Evolutionary conservation across 2,888 invertebrate species (phyloP).

Genomic region (Clitarchus hookeri): DNA sequence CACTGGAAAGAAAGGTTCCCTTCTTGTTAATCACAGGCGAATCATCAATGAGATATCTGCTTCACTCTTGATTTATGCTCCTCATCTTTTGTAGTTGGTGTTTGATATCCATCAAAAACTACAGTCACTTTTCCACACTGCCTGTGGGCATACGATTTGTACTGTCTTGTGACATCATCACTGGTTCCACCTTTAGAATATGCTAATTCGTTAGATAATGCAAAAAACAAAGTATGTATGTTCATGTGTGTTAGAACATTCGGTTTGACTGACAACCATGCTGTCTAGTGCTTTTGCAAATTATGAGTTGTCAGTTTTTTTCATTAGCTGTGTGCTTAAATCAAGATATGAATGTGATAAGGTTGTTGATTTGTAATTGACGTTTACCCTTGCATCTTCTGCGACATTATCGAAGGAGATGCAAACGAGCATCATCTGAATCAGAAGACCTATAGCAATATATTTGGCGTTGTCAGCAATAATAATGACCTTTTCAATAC

Average conservation of each 20-base stretch:
- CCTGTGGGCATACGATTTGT: constrained; percentile 11
- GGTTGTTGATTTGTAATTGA: no score
- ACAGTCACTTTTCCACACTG: constrained; percentile 25
- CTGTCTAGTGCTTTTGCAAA: no score
- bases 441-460: no score
- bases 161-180: not conserved
- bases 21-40: constrained; percentile 20
- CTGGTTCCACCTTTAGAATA: not conserved
- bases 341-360: no score
- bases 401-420: no score
- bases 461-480: no score
- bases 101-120: constrained; percentile 11
- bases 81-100: constrained; percentile 27
- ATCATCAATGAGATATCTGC: constrained; percentile 17
- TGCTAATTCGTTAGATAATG: not conserved
- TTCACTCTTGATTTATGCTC: constrained; percentile 18
- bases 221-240: not conserved
- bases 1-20: constrained; percentile 21
- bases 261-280: no score
- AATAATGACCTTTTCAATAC: no score
- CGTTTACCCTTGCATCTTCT: no score
- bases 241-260: no score
- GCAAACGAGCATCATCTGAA: no score
- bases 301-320: not conserved
- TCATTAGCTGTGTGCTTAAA: no score